phyloP scores from a whole-genome alignment of 2,113 vertebrate genomes.

The Balaeniceps rex region DNA sequence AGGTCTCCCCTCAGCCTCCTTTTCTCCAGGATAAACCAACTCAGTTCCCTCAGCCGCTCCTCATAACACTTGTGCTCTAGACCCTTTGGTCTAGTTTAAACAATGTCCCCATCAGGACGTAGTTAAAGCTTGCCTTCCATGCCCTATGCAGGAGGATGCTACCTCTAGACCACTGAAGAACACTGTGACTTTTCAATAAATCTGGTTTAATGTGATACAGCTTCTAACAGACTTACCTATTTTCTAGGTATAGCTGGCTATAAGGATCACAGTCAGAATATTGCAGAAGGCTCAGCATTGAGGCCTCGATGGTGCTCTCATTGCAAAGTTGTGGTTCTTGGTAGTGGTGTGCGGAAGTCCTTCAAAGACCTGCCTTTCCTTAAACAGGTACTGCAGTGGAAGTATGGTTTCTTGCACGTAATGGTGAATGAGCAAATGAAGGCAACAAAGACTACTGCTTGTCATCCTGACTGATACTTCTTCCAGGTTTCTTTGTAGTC shows the following conservation, averaged over 20 bases:
- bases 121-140: neutral
- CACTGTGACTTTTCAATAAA: neutral
- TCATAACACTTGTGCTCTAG: neutral
- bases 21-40: neutral
- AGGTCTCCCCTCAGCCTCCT: too few relatives aligned
- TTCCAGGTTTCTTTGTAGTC: neutral
- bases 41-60: neutral
- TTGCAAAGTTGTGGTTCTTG: slow-evolving; percentile 92
- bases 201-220: neutral
- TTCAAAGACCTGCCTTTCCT: slow-evolving; percentile 75
- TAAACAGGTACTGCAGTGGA: slow-evolving; percentile 66
- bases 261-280: slow-evolving; percentile 68
- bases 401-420: fast-evolving
- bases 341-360: slow-evolving; percentile 84
- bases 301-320: slow-evolving; percentile 86
- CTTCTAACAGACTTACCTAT: neutral
- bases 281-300: slow-evolving; percentile 64
- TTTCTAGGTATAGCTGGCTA: slow-evolving; percentile 70
- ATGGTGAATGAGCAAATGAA: neutral
- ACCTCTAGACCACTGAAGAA: neutral
- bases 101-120: neutral
- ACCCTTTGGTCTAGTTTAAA: neutral
- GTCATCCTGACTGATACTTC: neutral
- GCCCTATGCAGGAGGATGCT: neutral
- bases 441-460: neutral